Evolutionary conservation across 2,113 vertebrate species (phyloP), one percentile per base, ranked within the genome.

Genomic region (Thomomys bottae): DNA sequence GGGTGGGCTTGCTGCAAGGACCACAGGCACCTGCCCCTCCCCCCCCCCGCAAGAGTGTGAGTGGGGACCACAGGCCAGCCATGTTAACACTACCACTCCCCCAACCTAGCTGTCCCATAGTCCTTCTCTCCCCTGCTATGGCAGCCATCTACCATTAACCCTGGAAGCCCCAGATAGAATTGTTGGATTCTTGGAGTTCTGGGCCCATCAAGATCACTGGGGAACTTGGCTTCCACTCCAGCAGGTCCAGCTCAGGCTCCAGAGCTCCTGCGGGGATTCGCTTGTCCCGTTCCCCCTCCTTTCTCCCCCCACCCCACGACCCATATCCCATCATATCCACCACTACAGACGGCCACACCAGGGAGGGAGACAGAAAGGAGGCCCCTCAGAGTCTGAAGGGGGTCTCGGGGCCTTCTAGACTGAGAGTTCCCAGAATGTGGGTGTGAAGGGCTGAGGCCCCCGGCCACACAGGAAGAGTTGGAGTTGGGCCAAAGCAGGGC

Each of bases 41-140:
- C 2, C 2, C 14, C 5, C 36, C 80, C 10, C 36, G 49, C 54
- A 9, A 28, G 63, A 6, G 20, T 10, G 14, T 0, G 4, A 26
- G 9, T 0, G 24, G 67, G 38, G 9, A 8, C 14, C n/a, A 4
- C 6, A 1, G 2, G 4, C n/a, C 18, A 2, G 21, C 21, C 3
- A 12, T 0, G 1, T 20, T 17, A 8, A 8, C 0, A 0, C 42
- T 8, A 23, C 32, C n/a, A 70, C 78, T 15, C n/a, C 24, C 63
- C 14, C 18, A 36, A 0, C n/a, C 8, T 28, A n/a, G 45, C 20
- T 40, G 1, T 18, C 18, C 49, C 11, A 17, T 2, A 8, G 3
- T 34, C 18, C 21, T 36, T 11, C 21, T 24, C 54, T 40, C 10
- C 59, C 49, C 42, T 57, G 1, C 28, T 70, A 21, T 38, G 24